These are phyloP conservation scores for Dusona sp. DNA, from an alignment of 2,888 invertebrate species.

Conservation along the genomic window DNA sequence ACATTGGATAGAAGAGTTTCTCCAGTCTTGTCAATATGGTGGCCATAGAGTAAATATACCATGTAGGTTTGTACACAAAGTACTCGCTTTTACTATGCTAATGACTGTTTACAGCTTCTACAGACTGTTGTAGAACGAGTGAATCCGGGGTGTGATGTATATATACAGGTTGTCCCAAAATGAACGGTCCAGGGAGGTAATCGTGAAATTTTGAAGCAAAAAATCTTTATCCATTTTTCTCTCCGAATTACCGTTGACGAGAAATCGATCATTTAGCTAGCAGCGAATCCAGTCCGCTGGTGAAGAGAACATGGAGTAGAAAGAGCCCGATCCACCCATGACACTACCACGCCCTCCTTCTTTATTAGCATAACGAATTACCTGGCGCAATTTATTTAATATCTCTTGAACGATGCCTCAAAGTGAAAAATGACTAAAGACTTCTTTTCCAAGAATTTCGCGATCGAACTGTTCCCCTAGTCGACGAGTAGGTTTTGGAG, in stretches of 20 bases:
- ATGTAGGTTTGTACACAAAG: slow-evolving; percentile 8
- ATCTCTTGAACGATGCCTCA: neutral
- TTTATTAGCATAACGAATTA: neutral
- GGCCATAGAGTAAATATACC: slow-evolving; percentile 32
- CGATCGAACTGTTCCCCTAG: neutral
- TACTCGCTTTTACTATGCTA: slow-evolving; percentile 65
- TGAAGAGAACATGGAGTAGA: neutral
- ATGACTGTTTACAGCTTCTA: slow-evolving; percentile 60
- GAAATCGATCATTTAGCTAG: neutral
- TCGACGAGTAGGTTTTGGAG: neutral
- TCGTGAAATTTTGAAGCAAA: neutral
- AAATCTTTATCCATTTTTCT: neutral
- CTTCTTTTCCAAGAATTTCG: neutral
- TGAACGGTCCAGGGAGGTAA: neutral
- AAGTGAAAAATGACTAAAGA: neutral
- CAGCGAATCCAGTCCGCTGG: neutral
- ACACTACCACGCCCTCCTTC: neutral
- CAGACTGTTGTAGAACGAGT: slow-evolving; percentile 2
- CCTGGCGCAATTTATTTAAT: neutral
- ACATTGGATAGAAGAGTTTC: slow-evolving; percentile 52
- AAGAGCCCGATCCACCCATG: neutral
- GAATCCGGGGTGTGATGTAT: slow-evolving; percentile 1
- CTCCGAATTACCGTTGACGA: neutral
- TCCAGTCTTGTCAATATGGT: slow-evolving; percentile 35
- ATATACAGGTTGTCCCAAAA: slow-evolving; percentile 4